Conservation (phyloP, 2,888 invertebrate species). For the Neoascia interrupta region DNA sequence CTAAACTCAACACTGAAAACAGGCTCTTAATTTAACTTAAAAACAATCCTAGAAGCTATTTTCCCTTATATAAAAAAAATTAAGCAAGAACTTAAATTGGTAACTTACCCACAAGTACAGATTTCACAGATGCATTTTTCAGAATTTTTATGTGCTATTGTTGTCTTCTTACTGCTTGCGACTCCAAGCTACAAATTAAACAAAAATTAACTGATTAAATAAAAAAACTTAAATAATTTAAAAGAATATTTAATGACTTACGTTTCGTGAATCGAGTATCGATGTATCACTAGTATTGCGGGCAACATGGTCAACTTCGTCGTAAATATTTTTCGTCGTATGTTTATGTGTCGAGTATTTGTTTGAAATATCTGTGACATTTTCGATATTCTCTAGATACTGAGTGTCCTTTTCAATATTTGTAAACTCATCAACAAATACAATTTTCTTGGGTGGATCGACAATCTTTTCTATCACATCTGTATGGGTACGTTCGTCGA, state of each 20-base stretch:
- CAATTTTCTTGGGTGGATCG: conserved; percentile 77
- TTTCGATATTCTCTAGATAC: conserved; percentile 76
- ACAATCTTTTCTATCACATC: conserved; percentile 80
- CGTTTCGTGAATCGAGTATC: conserved; percentile 76
- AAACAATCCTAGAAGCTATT: too few relatives aligned
- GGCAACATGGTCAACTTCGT: conserved; percentile 76
- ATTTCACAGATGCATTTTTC: conserved; percentile 94
- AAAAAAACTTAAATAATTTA: neutral
- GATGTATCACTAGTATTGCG: conserved; percentile 72
- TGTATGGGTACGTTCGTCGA: conserved; percentile 79
- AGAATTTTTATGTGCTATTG: conserved; percentile 80
- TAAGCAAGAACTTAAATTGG: conserved; percentile 26
- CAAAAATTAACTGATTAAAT: neutral
- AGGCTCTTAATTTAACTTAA: too few relatives aligned
- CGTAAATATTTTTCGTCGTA: conserved; percentile 76
- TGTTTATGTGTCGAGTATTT: conserved; percentile 76
- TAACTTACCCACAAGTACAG: conserved; percentile 93
- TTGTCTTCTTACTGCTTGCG: conserved; percentile 73
- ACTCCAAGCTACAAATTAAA: conserved; percentile 74
- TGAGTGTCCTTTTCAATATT: conserved; percentile 79
- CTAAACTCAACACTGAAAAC: too few relatives aligned
- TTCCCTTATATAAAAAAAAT: too few relatives aligned
- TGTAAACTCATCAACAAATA: conserved; percentile 78
- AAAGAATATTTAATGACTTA: conserved; percentile 65
- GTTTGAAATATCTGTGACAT: conserved; percentile 75